Evolutionary conservation across 2,113 vertebrate species (phyloP), one percentile per base, ranked within the genome.

Genomic region (Todiramphus saurophagus): DNA sequence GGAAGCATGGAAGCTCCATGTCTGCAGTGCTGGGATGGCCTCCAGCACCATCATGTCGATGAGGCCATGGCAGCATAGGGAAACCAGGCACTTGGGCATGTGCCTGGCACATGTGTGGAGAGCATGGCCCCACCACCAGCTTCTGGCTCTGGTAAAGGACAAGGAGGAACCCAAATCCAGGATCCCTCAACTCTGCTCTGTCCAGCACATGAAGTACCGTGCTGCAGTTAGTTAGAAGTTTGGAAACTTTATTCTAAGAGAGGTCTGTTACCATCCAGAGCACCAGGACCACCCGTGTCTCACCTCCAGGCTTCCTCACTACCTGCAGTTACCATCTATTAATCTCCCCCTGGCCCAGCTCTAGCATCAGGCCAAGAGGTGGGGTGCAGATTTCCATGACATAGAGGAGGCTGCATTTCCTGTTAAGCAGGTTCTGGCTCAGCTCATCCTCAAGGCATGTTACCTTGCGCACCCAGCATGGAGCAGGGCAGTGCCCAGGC

Each of bases 381-480:
- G 87, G 75, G 89, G 93, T 94, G 79, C 88, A 76, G 89, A 23
- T 96, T 89, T 85, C 66, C 23, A 9, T 18, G n/a, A 20, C 66
- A 46, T 0, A 4, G n/a, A 35, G 31, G n/a, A 70, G 58, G 55
- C 76, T 63, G 83, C 5, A 0, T 50, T 91, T 96, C 97, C 74
- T 23, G 87, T 16, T 69, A 25, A 88, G 83, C 95, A 84, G 95
- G 95, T 96, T 94, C 11, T 14, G 67, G 79, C 48, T 67, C 50
- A 89, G 69, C 33, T 31, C 7, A 7, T 5, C 46, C 16, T 0
- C 2, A 0, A 24, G 43, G 44, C 24, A 67, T 8, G 17, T 37
- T 3, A 30, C 23, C 56, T 66, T 33, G 37, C 90, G 63, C 35
- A 23, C 41, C 25, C 69, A 27, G 44, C 23, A 31, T 0, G 4